Evolutionary conservation across 2,797 vertebrate genomes (phyloP), one percentile per base, ranked within the genome.

Genomic region (Chelmon rostratus): DNA sequence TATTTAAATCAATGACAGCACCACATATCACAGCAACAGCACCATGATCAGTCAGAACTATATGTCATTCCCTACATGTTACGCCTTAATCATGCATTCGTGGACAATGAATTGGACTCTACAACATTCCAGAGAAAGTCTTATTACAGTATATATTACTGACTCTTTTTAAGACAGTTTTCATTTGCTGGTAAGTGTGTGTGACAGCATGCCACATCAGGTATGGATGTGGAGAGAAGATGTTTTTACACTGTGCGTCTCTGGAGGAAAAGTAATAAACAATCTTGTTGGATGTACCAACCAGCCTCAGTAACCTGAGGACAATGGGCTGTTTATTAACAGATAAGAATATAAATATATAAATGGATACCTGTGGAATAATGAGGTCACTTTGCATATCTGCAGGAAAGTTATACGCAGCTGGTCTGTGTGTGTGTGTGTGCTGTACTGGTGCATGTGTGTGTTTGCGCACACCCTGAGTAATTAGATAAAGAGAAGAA

Each of bases 401-500:
- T 90, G 86, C 84, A 84, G 86, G 76, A 88, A 66, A 84, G 82
- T 85, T 84, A 74, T 58, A 85, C 81, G 78, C 84, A 87, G 76
- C 86, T 78, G 66, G 74, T 73, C 57, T 82, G 78, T 63, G 53
- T 73, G 69, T 46, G 54, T 64, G 53, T 19, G 31, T 35, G 53
- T 54, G 53, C 25, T 28, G 28, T 56, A 31, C 3, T 31, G 28
- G 28, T 33, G 53, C 28, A 33, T 74, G 75, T 65, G 73, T 88
- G 79, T 84, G 78, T 84, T 16, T 78, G 67, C 89, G 90, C 85
- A 91, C 94, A 94, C 94, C 94, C 89, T 89, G 87, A 96, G 96
- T 97, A 97, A 98, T 99, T 98, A 98, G 97, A 97, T 94, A 93
- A 95, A 93, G 93, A 93, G 93, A 94, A 96, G 96, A 96, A 96